Evolutionary conservation across 2,888 invertebrate genomes (phyloP), one percentile per base, ranked within the genome.

Genomic region (Pheosia gnoma): DNA sequence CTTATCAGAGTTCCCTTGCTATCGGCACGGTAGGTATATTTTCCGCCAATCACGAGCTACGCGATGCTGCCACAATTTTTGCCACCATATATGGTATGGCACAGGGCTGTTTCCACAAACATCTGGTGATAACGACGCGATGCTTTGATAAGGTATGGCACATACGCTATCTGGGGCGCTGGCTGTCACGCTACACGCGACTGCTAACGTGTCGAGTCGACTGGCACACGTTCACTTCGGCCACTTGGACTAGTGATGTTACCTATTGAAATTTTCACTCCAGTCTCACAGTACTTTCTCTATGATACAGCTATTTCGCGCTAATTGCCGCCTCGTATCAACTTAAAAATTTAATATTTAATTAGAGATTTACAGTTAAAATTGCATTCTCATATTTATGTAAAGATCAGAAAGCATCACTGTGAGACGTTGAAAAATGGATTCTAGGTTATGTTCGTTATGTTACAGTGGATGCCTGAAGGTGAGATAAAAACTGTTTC

Each of bases 61-160:
- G 76, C 83, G 90, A 87, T 91, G 92, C 94, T 95, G 83, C 80
- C 80, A 86, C 84, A 89, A 85, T 87, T 90, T 91, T 91, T 95
- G 95, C 96, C 95, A 95, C 96, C 96, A 96, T 96, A 96, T 96
- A 96, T 95, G 96, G 96, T 94, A 95, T 95, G 94, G 93, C 81
- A 83, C 80, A 80, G 76, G 78, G 80, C 74, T 76, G 81, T 82
- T 81, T 86, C 77, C 83, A 78, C 82, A 79, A 71, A 78, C 81
- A 85, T 82, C 83, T 78, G 74, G 65, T 89, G 86, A 89, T 89
- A 87, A 84, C 73, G 79, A 80, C 72, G 75, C 74, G 78, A 81
- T 81, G 78, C 77, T 77, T 79, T 85, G 90, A 91, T 90, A 91
- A 87, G 68, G 67, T 70, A 71, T 73, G 72, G 59, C 64, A 65